Percentiles rank a stretch among this genome's conserved stretches.
These are phyloP conservation scores for Polia nebulosa DNA, from an alignment of 2,888 invertebrate species.

Conservation along the genomic window DNA sequence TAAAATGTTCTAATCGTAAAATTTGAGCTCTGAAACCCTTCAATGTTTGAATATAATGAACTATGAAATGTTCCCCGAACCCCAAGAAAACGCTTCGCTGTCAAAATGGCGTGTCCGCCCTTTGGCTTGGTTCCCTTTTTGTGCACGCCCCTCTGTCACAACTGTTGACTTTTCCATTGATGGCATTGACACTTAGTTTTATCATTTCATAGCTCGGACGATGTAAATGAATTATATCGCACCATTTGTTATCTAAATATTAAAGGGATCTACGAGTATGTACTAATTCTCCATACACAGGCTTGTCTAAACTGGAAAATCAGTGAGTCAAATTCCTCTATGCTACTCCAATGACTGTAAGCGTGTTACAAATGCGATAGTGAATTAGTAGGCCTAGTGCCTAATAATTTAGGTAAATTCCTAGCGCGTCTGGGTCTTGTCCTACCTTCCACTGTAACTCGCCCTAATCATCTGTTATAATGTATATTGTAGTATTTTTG, in stretches of 20 bases:
- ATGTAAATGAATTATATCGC: constrained; percentile 1
- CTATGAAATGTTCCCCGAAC: constrained; percentile 18
- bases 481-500: no score
- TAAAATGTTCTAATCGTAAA: constrained; percentile 21
- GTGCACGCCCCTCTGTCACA: constrained; percentile 74
- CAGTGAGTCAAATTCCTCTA: no score
- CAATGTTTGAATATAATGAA: constrained; percentile 9
- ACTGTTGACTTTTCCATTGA: constrained; percentile 76
- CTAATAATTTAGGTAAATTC: no score
- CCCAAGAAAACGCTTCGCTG: constrained; percentile 48
- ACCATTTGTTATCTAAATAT: constrained; percentile 1
- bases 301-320: no score
- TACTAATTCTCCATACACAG: not conserved
- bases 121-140: constrained; percentile 67
- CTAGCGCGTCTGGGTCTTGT: no score
- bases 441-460: no score
- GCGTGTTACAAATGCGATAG: no score
- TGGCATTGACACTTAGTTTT: constrained; percentile 56
- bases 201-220: constrained; percentile 28
- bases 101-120: constrained; percentile 77
- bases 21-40: constrained; percentile 21
- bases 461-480: no score
- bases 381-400: no score
- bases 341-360: no score
- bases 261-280: not conserved